Percentiles rank a stretch among this genome's conserved stretches.
Evolutionary conservation across 1,140 invertebrate species (phyloP).

Genomic region (Brachionus angularis): DNA sequence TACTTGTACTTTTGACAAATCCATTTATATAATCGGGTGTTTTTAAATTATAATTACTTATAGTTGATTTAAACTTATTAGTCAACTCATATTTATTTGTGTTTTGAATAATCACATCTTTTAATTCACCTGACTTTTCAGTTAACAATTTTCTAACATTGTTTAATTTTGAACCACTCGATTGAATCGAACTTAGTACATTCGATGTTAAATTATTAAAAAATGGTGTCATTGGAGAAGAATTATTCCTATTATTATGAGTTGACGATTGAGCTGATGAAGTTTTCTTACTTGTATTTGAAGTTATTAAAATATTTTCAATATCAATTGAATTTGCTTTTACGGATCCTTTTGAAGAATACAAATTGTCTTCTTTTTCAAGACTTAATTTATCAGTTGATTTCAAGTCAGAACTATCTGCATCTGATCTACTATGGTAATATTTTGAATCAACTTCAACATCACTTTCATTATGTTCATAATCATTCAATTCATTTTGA

Average conservation of each 20-base stretch:
- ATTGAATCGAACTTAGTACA: neutral
- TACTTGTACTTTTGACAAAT: conserved; percentile 35
- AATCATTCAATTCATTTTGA: too few relatives aligned
- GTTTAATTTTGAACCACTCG: neutral
- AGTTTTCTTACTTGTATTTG: neutral
- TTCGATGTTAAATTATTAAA: neutral
- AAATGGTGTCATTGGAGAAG: neutral
- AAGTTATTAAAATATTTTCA: neutral
- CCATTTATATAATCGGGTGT: neutral
- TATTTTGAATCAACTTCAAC: conserved; percentile 7
- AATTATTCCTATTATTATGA: neutral
- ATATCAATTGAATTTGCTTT: neutral
- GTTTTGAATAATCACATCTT: neutral
- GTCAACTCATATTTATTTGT: conserved; percentile 17
- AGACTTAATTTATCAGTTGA: too few relatives aligned
- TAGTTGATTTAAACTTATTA: neutral
- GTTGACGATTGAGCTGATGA: neutral
- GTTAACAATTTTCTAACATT: neutral
- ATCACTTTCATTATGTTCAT: too few relatives aligned
- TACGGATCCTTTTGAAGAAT: neutral
- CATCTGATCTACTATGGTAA: neutral
- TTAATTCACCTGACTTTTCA: conserved; percentile 18
- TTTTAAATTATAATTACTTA: conserved; percentile 2
- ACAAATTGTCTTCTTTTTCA: neutral
- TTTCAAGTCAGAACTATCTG: too few relatives aligned